These are phyloP conservation scores for Sceliomorpha sp. DNA, from an alignment of 2,888 invertebrate genomes.

Conservation along the genomic window DNA sequence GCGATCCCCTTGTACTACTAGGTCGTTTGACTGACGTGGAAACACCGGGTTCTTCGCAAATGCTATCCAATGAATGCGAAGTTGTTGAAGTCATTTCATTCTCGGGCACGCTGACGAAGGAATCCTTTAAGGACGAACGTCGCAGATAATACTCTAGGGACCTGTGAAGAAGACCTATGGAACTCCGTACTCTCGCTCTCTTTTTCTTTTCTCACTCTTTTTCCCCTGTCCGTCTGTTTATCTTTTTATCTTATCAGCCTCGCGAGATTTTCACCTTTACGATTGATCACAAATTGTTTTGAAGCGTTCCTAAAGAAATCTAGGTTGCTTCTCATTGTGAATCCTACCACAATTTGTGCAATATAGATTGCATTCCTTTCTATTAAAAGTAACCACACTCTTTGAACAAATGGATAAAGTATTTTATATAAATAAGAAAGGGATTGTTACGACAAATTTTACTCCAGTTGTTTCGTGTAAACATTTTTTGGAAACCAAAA, in stretches of 20 bases:
- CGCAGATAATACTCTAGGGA: slow-evolving; percentile 63
- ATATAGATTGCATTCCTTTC: no score
- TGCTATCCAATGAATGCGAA: slow-evolving; percentile 75
- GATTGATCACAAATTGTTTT: slow-evolving; percentile 14
- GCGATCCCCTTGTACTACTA: slow-evolving; percentile 79
- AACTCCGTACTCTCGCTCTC: slow-evolving; percentile 47
- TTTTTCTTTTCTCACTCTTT: slow-evolving; percentile 46
- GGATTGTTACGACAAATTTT: no score
- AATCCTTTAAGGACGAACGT: slow-evolving; percentile 62
- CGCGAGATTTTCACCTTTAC: not conserved
- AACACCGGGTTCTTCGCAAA: slow-evolving; percentile 72
- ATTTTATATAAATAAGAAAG: no score
- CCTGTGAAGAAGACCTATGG: slow-evolving; percentile 74
- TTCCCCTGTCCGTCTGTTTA: slow-evolving; percentile 70
- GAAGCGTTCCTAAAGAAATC: no score
- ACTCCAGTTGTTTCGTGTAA: no score
- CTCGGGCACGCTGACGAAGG: slow-evolving; percentile 65
- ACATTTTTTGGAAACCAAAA: no score
- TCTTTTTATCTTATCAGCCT: slow-evolving; percentile 51
- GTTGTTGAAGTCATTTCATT: slow-evolving; percentile 62
- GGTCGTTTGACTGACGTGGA: slow-evolving; percentile 67
- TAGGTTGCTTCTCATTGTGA: no score
- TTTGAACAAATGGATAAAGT: no score
- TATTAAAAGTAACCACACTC: no score
- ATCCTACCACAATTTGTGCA: no score